Evolutionary conservation across 2,888 invertebrate genomes (phyloP), one percentile per base, ranked within the genome.

Genomic region (Cosmia trapezina): DNA sequence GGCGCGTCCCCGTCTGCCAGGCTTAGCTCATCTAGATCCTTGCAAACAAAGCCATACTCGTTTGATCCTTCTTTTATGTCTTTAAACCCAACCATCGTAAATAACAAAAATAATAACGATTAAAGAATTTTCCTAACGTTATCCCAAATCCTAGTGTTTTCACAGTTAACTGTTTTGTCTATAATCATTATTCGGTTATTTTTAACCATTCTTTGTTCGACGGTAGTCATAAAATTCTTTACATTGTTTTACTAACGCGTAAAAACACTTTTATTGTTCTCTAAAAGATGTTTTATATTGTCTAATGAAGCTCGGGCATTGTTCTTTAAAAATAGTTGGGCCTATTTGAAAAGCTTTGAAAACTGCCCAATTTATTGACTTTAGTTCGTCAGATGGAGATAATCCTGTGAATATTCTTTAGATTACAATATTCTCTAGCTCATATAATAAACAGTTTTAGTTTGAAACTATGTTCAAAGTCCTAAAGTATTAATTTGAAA

Each of bases 261-360:
- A 90, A 91, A 90, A 92, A 88, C 89, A 83, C 91, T 90, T 91
- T 94, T 94, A 94, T 94, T 94, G 94, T 94, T 91, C 91, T 91
- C 91, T 93, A 93, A 94, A 94, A 93, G 92, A 89, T 92, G 92
- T 93, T 93, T 86, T 92, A 91, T 91, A 91, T 87, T 88, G 89
- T 90, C 87, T 89, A 91, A 91, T 89, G 90, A 89, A 88, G 86
- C 82, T 78, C 85, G 86, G 83, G 88, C 89, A 91, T 90, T 87
- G 89, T 80, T 86, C 85, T 88, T 88, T 88, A 86, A 83, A 90
- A 90, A 90, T 89, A 90, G 86, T 80, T 75, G 77, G 71, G 74
- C 62, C 73, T 78, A 86, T 80, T 70, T 68, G 66, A 73, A 85
- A 78, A 69, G 70, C 78, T 80, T 86, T 80, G 69, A 75, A 81